Conservation (phyloP, 1,140 invertebrate species). For the Tribolium castaneum region DNA sequence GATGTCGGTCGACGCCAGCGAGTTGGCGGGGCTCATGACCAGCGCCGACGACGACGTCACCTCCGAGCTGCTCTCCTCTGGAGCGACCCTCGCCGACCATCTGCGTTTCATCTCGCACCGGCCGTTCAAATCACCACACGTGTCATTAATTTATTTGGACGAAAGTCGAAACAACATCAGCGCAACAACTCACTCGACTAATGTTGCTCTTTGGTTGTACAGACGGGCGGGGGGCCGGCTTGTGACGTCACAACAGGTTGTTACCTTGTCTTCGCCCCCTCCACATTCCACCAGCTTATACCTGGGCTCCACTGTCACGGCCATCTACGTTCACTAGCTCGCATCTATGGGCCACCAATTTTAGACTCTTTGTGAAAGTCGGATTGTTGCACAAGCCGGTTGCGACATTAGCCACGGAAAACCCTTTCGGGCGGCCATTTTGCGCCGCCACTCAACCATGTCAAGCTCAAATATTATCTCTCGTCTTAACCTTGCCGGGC, state of each 20-base stretch:
- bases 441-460: conserved; percentile 18
- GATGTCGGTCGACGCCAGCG: conserved; percentile 71
- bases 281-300: conserved; percentile 59
- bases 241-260: conserved; percentile 63
- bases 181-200: conserved; percentile 24
- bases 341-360: conserved; percentile 14
- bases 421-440: background rate
- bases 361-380: conserved; percentile 14
- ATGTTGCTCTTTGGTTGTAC: conserved; percentile 28
- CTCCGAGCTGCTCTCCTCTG: conserved; percentile 79
- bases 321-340: conserved; percentile 52
- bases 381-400: conserved; percentile 6
- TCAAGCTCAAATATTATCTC: conserved; percentile 32
- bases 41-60: conserved; percentile 78
- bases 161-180: conserved; percentile 15
- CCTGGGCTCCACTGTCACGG: conserved; percentile 62
- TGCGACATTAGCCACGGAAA: background rate
- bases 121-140: conserved; percentile 49
- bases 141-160: conserved; percentile 32
- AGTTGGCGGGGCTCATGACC: conserved; percentile 75
- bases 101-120: conserved; percentile 71
- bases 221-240: conserved; percentile 48
- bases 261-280: conserved; percentile 50
- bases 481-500: conserved; percentile 33
- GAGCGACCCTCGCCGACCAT: conserved; percentile 74